Percentiles rank a stretch among this genome's conserved stretches.
phyloP scores from a whole-genome alignment of 2,113 vertebrate genomes.

The Oxyruncus cristatus region DNA sequence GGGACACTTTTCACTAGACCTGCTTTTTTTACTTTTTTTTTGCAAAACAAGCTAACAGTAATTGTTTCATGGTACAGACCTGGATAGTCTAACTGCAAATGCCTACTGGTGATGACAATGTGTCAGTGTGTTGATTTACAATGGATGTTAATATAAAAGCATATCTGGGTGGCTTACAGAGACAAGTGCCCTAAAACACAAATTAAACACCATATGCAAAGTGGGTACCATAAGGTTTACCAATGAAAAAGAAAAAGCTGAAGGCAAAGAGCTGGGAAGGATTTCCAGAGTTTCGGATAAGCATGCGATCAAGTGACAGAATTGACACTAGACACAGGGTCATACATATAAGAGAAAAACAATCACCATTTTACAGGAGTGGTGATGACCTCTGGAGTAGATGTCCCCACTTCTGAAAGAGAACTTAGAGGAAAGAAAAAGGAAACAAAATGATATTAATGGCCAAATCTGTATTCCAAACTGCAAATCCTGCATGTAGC shows the following conservation, averaged over 20 bases:
- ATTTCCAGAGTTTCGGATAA: background rate
- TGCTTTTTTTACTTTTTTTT: background rate
- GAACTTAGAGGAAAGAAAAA: background rate
- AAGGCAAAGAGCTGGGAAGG: background rate
- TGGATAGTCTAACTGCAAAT: background rate
- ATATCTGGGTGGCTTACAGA: background rate
- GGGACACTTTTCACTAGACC: background rate
- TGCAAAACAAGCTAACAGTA: accelerated
- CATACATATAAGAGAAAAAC: background rate
- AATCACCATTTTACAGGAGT: background rate
- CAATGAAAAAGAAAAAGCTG: background rate
- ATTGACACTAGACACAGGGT: background rate
- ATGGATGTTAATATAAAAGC: background rate
- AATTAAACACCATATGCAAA: background rate
- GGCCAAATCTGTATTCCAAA: background rate
- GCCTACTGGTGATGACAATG: background rate
- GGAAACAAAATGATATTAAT: background rate
- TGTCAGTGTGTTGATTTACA: background rate
- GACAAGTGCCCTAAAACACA: background rate
- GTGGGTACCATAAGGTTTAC: background rate
- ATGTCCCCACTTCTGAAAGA: accelerated
- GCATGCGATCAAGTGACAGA: background rate
- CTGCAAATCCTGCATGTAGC: background rate
- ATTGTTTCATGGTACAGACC: background rate
- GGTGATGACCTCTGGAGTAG: background rate